Conservation (phyloP, 2,797 vertebrate species). For the Apogon talboti region DNA sequence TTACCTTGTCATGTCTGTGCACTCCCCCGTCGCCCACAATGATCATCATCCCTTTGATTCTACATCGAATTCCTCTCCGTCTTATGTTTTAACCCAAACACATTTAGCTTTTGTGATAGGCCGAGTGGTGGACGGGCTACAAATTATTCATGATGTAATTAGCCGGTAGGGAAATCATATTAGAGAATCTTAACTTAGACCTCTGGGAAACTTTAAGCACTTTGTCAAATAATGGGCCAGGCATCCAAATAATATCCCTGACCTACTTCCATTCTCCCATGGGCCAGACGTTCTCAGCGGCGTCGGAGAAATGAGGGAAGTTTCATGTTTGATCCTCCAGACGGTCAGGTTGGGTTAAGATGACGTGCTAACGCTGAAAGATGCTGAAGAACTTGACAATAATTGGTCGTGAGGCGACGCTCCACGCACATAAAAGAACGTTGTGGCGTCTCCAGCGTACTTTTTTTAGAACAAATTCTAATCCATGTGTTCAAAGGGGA, state of each 20-base stretch:
- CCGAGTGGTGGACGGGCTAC: conserved; percentile 44
- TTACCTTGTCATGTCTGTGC: conserved; percentile 66
- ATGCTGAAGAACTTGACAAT: conserved; percentile 3
- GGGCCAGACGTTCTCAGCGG: conserved; percentile 24
- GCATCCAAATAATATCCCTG: conserved; percentile 65
- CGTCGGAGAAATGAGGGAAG: conserved; percentile 44
- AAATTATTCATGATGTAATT: conserved; percentile 82
- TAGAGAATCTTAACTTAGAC: conserved; percentile 71
- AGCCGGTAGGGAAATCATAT: conserved; percentile 66
- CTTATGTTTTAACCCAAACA: conserved; percentile 30
- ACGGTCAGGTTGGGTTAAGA: conserved; percentile 21
- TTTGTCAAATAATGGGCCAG: conserved; percentile 65
- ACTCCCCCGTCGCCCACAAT: conserved; percentile 52
- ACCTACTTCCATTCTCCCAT: conserved; percentile 61
- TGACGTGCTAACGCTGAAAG: conserved; percentile 19
- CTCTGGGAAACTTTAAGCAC: conserved; percentile 70
- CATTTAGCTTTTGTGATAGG: conserved; percentile 33
- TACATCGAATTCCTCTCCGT: conserved; percentile 39
- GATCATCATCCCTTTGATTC: conserved; percentile 48
- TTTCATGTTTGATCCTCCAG: conserved; percentile 28
- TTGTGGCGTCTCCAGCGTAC: neutral
- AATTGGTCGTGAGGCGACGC: conserved; percentile 3
- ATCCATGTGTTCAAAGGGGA: too few species aligned
- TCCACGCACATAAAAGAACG: neutral
- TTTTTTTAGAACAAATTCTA: conserved; percentile 2